Percentiles rank a stretch among this genome's conserved stretches.
phyloP scores from a whole-genome alignment of 2,888 invertebrate species.

The Portevinia maculata region DNA sequence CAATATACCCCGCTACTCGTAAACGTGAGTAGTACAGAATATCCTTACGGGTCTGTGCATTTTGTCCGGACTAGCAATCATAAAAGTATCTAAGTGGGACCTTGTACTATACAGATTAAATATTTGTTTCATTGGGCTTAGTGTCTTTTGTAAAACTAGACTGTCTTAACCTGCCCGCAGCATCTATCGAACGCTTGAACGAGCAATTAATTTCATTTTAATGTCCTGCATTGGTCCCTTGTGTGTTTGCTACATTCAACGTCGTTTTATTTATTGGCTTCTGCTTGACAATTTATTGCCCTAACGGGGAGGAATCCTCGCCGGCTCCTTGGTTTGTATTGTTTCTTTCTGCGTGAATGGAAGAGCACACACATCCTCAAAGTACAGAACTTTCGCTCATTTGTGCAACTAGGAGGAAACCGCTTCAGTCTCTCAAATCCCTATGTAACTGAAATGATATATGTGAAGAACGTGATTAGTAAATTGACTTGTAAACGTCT shows the following conservation, averaged over 20 bases:
- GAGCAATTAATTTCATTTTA: slow-evolving; percentile 54
- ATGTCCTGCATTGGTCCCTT: slow-evolving; percentile 40
- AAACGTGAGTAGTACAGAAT: too few species aligned
- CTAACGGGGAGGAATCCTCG: slow-evolving; percentile 34
- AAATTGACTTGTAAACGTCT: slow-evolving; percentile 57
- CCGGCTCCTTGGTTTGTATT: slow-evolving; percentile 24
- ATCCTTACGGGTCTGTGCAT: not conserved
- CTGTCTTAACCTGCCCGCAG: slow-evolving; percentile 1
- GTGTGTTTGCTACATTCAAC: slow-evolving; percentile 34
- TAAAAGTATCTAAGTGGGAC: slow-evolving; percentile 24
- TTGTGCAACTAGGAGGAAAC: slow-evolving; percentile 9
- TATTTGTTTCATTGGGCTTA: slow-evolving; percentile 39
- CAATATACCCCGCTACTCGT: not conserved
- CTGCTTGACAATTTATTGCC: slow-evolving; percentile 76
- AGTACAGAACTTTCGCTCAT: slow-evolving; percentile 14
- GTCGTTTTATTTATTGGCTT: slow-evolving; percentile 75
- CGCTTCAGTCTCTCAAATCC: slow-evolving; percentile 24
- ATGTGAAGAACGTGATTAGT: slow-evolving; percentile 52
- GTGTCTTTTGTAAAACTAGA: slow-evolving; percentile 5
- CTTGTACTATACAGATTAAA: slow-evolving; percentile 44
- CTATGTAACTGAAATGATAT: slow-evolving; percentile 43
- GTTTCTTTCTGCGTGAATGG: slow-evolving; percentile 20
- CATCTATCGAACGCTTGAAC: slow-evolving; percentile 22
- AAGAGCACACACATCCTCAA: not conserved
- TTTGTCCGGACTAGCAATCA: slow-evolving; percentile 20